phyloP scores from a whole-genome alignment of 2,888 invertebrate genomes.

The Pandemis corylana region DNA sequence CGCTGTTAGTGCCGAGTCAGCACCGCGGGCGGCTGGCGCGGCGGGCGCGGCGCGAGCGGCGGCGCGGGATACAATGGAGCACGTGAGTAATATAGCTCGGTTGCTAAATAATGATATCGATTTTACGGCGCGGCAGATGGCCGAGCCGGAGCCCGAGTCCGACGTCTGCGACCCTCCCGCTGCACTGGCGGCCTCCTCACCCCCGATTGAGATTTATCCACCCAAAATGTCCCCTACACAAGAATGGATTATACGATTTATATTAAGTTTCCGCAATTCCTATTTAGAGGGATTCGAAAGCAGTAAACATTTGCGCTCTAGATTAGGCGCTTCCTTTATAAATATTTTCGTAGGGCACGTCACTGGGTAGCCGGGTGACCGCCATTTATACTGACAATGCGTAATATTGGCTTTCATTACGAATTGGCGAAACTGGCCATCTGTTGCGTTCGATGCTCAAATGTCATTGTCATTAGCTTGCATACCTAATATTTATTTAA shows the following conservation, averaged over 20 bases:
- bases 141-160: constrained; percentile 65
- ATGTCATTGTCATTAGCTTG: constrained; percentile 12
- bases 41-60: constrained; percentile 11
- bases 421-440: constrained; percentile 66
- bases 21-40: neutral
- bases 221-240: constrained; percentile 78
- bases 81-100: constrained; percentile 65
- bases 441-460: constrained; percentile 59
- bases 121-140: constrained; percentile 82
- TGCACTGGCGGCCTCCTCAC: constrained; percentile 66
- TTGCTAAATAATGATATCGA: constrained; percentile 79
- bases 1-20: neutral
- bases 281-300: constrained; percentile 74
- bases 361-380: constrained; percentile 60
- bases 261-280: constrained; percentile 84
- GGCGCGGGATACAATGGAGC: constrained; percentile 39
- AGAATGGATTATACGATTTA: constrained; percentile 83
- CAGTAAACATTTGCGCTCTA: constrained; percentile 68
- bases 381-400: constrained; percentile 78
- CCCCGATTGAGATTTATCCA: constrained; percentile 83
- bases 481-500: neutral
- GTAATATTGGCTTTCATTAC: constrained; percentile 69
- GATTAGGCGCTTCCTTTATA: constrained; percentile 71
- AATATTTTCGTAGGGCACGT: constrained; percentile 74
- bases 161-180: constrained; percentile 70